These are phyloP conservation scores for Lucifuga dentata DNA, from an alignment of 2,113 vertebrate genomes.

Conservation along the genomic window DNA sequence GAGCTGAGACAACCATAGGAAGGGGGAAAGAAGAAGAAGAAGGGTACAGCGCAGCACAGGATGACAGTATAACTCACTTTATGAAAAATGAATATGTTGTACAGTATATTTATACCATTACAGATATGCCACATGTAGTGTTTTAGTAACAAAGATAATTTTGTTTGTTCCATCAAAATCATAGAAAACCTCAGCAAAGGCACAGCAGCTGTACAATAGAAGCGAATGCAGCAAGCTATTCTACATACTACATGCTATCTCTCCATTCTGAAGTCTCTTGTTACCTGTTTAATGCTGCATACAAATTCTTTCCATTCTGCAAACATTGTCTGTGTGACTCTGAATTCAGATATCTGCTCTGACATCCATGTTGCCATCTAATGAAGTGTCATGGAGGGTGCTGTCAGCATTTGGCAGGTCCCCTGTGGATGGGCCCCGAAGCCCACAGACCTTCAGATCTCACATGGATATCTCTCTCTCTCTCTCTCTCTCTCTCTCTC, in stretches of 20 bases:
- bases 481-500: not conserved
- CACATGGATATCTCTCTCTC: constrained; percentile 16
- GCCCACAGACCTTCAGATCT: constrained; percentile 16
- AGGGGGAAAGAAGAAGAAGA: constrained; percentile 41
- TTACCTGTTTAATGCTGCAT: not conserved
- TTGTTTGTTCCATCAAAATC: no score
- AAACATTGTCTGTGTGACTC: not conserved
- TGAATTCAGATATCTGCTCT: not conserved
- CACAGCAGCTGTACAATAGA: no score
- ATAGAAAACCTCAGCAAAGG: no score
- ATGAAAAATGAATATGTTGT: constrained; percentile 22
- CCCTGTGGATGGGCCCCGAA: constrained; percentile 21
- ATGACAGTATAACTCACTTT: constrained; percentile 32
- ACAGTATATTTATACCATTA: not conserved
- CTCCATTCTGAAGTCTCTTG: not conserved
- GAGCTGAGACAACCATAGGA: constrained; percentile 41
- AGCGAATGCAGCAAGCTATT: no score
- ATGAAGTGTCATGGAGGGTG: constrained; percentile 34
- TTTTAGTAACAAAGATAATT: no score
- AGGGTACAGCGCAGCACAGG: constrained; percentile 8
- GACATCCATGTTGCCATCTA: constrained; percentile 29
- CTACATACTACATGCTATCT: no score
- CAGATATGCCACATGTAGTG: not conserved
- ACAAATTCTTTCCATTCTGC: not conserved
- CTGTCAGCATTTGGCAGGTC: constrained; percentile 62